Conservation (phyloP, 1,140 invertebrate species). For the Trachymyrmex septentrionalis region DNA sequence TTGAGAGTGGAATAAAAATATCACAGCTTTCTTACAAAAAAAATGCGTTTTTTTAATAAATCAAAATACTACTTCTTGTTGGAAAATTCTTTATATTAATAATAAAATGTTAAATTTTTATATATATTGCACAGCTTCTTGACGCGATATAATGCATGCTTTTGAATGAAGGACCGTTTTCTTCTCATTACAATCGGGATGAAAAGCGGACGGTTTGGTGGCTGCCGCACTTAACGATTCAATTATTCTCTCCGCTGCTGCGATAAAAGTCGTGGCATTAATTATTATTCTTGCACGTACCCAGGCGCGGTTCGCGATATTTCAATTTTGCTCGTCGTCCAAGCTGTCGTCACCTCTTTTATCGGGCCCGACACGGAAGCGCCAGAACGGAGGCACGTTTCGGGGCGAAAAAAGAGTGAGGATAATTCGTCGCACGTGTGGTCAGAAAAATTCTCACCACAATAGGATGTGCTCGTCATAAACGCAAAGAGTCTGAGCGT, state of each 20-base stretch:
- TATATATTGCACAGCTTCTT: not conserved
- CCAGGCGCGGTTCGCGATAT: slow-evolving; percentile 76
- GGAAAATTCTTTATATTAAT: not conserved
- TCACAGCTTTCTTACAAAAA: no score
- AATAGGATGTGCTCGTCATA: slow-evolving; percentile 37
- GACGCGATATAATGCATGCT: not conserved
- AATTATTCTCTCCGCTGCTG: slow-evolving; percentile 65
- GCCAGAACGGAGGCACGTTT: slow-evolving; percentile 65
- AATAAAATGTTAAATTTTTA: not conserved
- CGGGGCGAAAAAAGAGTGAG: slow-evolving; percentile 40
- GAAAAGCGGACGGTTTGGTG: slow-evolving; percentile 18
- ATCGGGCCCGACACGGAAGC: slow-evolving; percentile 54
- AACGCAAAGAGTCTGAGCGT: slow-evolving; percentile 32
- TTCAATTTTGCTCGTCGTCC: slow-evolving; percentile 80
- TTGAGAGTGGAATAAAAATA: no score
- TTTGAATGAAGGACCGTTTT: slow-evolving; percentile 13
- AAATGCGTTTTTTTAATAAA: no score
- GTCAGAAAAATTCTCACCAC: slow-evolving; percentile 71
- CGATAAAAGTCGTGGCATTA: slow-evolving; percentile 58
- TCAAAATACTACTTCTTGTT: no score
- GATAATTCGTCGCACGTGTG: slow-evolving; percentile 73
- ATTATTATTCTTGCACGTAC: slow-evolving; percentile 71
- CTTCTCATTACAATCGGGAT: slow-evolving; percentile 23
- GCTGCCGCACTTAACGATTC: slow-evolving; percentile 13
- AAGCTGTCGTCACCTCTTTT: slow-evolving; percentile 78